These are phyloP conservation scores for Tenthredo notha DNA, from an alignment of 2,888 invertebrate species.

Conservation along the genomic window DNA sequence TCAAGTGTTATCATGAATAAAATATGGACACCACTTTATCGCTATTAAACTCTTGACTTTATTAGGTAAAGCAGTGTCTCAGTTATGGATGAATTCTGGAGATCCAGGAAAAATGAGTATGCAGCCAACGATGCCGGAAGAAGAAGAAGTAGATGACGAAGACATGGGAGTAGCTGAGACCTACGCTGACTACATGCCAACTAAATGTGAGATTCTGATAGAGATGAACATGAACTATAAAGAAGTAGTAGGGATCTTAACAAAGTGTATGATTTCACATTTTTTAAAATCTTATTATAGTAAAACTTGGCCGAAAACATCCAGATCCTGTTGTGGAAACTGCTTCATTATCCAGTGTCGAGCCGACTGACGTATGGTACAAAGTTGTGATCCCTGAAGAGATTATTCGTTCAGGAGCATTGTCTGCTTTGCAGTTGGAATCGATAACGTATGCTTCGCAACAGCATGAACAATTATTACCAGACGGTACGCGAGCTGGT, in stretches of 20 bases:
- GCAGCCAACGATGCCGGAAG: conserved; percentile 80
- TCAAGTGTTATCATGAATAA: neutral
- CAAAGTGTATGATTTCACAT: neutral
- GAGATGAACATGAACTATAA: conserved; percentile 18
- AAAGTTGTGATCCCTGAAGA: conserved; percentile 90
- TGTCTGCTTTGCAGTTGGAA: conserved; percentile 98
- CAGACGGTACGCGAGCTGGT: conserved; percentile 94
- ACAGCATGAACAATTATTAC: conserved; percentile 95
- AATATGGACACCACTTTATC: conserved; percentile 5
- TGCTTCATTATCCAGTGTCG: conserved; percentile 96
- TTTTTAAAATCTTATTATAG: conserved; percentile 78
- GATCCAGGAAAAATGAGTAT: conserved; percentile 78
- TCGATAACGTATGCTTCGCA: conserved; percentile 98
- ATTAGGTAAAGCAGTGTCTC: conserved; percentile 81
- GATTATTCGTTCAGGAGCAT: conserved; percentile 89
- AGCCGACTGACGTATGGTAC: conserved; percentile 96
- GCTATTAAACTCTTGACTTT: conserved; percentile 43
- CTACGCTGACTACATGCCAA: conserved; percentile 98
- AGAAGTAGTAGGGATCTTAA: neutral
- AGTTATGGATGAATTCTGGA: conserved; percentile 81
- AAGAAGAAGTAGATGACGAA: conserved; percentile 94
- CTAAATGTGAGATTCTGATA: conserved; percentile 86
- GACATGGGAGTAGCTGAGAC: conserved; percentile 99
- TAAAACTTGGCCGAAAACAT: conserved; percentile 96
- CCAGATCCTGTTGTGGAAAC: conserved; percentile 99